These are phyloP conservation scores for Lypha dubia DNA, from an alignment of 2,888 invertebrate genomes.

Conservation along the genomic window DNA sequence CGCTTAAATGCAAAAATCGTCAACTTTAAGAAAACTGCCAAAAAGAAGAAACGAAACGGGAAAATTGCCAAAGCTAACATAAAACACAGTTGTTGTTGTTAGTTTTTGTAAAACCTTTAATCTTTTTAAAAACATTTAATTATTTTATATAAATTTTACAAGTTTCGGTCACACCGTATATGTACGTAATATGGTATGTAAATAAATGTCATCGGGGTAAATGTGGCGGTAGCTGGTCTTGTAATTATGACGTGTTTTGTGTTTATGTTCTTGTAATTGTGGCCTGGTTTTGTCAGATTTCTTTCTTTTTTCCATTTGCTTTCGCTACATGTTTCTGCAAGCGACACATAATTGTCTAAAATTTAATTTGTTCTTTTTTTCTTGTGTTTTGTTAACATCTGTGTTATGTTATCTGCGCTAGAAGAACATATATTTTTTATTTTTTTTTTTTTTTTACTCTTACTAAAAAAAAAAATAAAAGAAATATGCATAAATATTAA, in stretches of 20 bases:
- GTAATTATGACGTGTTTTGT: neutral
- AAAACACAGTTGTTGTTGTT: no score
- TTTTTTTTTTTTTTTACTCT: constrained; percentile 1
- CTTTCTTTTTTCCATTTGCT: neutral
- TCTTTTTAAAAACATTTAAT: neutral
- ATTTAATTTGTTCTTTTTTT: neutral
- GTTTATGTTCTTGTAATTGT: constrained; percentile 20
- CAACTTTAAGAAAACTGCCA: no score
- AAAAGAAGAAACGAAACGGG: no score
- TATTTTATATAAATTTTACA: neutral
- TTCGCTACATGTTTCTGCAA: neutral
- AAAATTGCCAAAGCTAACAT: no score
- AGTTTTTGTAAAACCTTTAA: neutral
- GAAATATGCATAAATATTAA: neutral
- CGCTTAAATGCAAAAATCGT: no score
- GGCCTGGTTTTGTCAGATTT: constrained; percentile 20
- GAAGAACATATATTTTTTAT: constrained; percentile 21
- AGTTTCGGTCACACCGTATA: neutral
- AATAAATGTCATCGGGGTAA: neutral
- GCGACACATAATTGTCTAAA: constrained; percentile 1
- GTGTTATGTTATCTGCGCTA: neutral
- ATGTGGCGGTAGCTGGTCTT: neutral
- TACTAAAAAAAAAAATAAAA: neutral
- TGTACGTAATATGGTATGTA: no score
- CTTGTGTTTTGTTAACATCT: neutral